Base-by-base conservation (phyloP, 2,113 vertebrate genomes). In the Lepisosteus oculatus region DNA sequence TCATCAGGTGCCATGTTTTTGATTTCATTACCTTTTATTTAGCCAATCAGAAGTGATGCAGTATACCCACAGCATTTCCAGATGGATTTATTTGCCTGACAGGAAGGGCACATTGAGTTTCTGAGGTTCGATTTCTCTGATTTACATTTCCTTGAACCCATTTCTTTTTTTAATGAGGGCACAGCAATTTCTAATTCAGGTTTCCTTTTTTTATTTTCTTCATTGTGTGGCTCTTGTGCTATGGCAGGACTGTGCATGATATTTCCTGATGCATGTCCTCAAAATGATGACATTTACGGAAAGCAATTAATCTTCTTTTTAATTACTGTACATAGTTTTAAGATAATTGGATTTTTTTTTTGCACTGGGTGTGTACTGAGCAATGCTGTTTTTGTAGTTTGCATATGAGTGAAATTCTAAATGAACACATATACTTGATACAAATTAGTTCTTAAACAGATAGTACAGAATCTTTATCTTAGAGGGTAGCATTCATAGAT, bases 1-100 rank as follows among this genome's bases (percentile, higher is more conserved):
- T 43, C 62, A 7, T 17, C 17, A 29, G 62, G 4, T 29, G 42
- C 6, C 62, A 64, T 43, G 62, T 43, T 64, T 64, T 64, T 64
- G 62, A 64, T 64, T 64, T 41, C 62, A 64, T 64, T 64, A 64
- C n/a, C 62, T 64, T 64, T 64, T 17, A 29, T 64, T 29, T 43
- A 41, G 62, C 62, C 62, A 64, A 64, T 64, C 62, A 64, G 62
- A 64, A 64, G 42, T 29, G 4, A 6, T 13, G 17, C 62, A 43
- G 42, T 12, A 7, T 64, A 1, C 42, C 62, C 42, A 43, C 3
- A 64, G 62, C 14, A 64, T 64, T 64, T 64, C 4, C 4, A 64
- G 62, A 29, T 64, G 3, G 15, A 64, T 64, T 15, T 64, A 64
- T 64, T 15, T 41, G 56, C 14, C n/a, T 64, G 62, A 42, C 62